phyloP scores from a whole-genome alignment of 2,888 invertebrate species.

The Tetrapedia diversipes region DNA sequence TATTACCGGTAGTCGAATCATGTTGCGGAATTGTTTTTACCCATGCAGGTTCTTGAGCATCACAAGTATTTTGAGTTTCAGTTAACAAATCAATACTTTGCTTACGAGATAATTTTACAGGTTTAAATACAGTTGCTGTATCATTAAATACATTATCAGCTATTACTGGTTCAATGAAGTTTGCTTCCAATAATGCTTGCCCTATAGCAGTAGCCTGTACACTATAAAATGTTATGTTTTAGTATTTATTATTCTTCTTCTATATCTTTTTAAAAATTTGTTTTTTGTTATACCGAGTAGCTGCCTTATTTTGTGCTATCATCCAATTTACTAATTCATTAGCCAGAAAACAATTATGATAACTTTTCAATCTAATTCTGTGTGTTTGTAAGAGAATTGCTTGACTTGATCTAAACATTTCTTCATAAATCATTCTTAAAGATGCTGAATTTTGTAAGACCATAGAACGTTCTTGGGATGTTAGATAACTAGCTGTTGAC shows the following conservation, averaged over 20 bases:
- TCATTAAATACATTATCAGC: conserved; percentile 83
- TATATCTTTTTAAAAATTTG: neutral
- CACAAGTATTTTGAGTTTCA: conserved; percentile 82
- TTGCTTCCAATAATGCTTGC: conserved; percentile 90
- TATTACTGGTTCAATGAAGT: conserved; percentile 87
- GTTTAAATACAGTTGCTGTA: conserved; percentile 83
- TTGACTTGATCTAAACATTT: conserved; percentile 84
- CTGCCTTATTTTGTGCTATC: conserved; percentile 89
- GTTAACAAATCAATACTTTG: conserved; percentile 80
- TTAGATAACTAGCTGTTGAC: conserved; percentile 81
- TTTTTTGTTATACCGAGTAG: conserved; percentile 86
- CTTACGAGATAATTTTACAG: conserved; percentile 79
- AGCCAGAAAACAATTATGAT: conserved; percentile 90
- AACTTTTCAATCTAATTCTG: conserved; percentile 89
- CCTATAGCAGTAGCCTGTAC: conserved; percentile 91
- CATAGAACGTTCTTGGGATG: conserved; percentile 84
- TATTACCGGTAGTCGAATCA: conserved; percentile 81
- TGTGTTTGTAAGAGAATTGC: conserved; percentile 86
- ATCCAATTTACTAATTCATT: conserved; percentile 93
- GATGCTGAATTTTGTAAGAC: conserved; percentile 86
- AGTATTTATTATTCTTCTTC: conserved; percentile 1
- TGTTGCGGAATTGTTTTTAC: conserved; percentile 85
- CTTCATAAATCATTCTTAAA: conserved; percentile 86
- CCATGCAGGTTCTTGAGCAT: conserved; percentile 87
- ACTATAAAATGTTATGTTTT: conserved; percentile 80